Evolutionary conservation across 64 coral and sea anemone genomes (phyloP).

Genomic region (Acropora tenuis): DNA sequence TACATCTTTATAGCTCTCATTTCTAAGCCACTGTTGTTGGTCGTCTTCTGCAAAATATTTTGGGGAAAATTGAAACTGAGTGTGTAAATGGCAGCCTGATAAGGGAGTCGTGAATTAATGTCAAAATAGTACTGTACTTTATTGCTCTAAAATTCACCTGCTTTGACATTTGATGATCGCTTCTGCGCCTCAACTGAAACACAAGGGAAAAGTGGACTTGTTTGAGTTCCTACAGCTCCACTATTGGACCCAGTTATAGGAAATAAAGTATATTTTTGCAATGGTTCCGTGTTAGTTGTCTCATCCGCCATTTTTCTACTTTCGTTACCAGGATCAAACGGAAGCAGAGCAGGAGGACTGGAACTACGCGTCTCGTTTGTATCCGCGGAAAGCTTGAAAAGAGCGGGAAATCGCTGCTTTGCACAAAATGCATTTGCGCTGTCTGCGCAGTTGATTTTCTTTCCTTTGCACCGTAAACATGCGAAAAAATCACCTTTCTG

Average conservation of each 20-base stretch:
- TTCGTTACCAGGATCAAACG: not conserved
- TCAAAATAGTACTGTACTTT: too few species aligned
- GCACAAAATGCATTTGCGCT: constrained; percentile 16
- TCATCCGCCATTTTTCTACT: constrained; percentile 3
- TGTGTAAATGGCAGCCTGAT: too few species aligned
- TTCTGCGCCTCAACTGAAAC: not conserved
- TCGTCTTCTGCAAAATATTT: constrained; percentile 9
- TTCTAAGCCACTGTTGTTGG: constrained; percentile 28
- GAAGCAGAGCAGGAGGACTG: not conserved
- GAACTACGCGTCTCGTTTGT: not conserved
- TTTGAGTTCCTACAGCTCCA: not conserved
- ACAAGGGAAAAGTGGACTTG: constrained; percentile 15
- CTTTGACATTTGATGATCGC: not conserved
- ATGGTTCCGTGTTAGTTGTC: not conserved
- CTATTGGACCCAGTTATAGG: not conserved
- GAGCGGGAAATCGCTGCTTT: not conserved
- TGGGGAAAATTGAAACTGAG: too few species aligned
- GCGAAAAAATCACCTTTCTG: constrained; percentile 29
- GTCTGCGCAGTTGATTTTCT: not conserved
- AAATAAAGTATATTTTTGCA: constrained; percentile 16
- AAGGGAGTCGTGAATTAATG: not conserved
- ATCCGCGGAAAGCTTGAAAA: constrained; percentile 7
- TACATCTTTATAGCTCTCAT: constrained; percentile 46
- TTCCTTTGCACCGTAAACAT: not conserved
- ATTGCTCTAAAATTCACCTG: not conserved